Evolutionary conservation across 2,113 vertebrate species (phyloP).

Genomic region (Lynx canadensis): DNA sequence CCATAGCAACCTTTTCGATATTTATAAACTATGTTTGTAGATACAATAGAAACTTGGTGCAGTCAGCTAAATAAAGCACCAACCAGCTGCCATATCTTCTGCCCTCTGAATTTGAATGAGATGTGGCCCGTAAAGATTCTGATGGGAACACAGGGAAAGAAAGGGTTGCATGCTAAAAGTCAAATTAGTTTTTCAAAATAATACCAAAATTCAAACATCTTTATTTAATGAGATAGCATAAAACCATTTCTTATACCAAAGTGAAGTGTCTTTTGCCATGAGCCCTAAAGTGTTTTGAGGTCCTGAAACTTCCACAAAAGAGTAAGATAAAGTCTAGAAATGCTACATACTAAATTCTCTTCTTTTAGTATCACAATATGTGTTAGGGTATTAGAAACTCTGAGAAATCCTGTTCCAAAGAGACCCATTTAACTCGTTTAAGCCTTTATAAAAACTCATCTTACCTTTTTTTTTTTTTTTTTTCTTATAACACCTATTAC

Average conservation of each 20-base stretch:
- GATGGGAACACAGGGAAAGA: neutral
- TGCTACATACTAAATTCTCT: neutral
- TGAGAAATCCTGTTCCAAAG: neutral
- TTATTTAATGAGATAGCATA: neutral
- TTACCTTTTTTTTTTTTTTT: neutral
- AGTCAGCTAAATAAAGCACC: slow-evolving; percentile 39
- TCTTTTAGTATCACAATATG: neutral
- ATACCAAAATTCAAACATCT: neutral
- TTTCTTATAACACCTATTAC: neutral
- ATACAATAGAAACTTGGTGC: slow-evolving; percentile 45
- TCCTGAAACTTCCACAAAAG: neutral
- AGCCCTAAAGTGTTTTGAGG: neutral
- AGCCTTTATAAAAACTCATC: neutral
- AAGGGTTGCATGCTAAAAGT: neutral
- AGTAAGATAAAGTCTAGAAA: neutral
- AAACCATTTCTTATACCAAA: neutral
- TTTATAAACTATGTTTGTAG: slow-evolving; percentile 65
- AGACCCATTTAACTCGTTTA: neutral
- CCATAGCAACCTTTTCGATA: slow-evolving; percentile 75
- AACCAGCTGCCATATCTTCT: neutral
- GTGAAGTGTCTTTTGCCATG: neutral
- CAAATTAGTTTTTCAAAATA: neutral
- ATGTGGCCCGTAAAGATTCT: neutral
- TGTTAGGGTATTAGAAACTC: neutral
- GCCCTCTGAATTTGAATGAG: neutral